phyloP scores from a whole-genome alignment of 2,888 invertebrate genomes.

The Caenorhabditis sp. region DNA sequence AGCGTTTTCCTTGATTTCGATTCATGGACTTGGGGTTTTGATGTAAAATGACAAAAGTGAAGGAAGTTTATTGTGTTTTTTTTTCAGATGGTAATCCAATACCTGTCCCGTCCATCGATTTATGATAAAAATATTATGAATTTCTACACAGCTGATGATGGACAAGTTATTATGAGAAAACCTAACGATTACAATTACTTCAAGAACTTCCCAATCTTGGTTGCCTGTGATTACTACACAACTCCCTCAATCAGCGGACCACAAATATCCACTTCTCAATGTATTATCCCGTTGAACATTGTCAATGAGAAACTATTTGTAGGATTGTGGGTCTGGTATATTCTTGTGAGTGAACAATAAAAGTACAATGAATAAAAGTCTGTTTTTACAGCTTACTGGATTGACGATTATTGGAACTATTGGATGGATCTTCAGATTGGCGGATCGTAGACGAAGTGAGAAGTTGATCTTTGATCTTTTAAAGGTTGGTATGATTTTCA shows the following conservation, averaged over 20 bases:
- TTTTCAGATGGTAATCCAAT: constrained; percentile 25
- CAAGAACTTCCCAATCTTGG: constrained; percentile 38
- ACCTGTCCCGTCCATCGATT: constrained; percentile 5
- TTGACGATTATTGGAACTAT: constrained; percentile 21
- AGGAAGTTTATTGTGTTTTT: neutral
- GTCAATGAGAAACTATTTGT: constrained; percentile 55
- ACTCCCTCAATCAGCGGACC: constrained; percentile 15
- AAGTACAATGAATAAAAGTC: neutral
- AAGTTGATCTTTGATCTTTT: neutral
- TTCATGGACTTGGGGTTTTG: constrained; percentile 33
- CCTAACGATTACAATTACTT: constrained; percentile 14
- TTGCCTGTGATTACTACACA: constrained; percentile 33
- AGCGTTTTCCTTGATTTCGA: constrained; percentile 28
- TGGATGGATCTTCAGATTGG: constrained; percentile 24
- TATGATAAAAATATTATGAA: neutral
- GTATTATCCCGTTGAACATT: constrained; percentile 51
- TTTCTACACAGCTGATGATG: neutral
- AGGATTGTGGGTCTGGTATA: constrained; percentile 48
- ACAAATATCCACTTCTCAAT: constrained; percentile 28
- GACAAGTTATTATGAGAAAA: neutral
- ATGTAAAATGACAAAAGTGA: constrained; percentile 6
- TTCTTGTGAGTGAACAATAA: constrained; percentile 12
- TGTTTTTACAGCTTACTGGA: constrained; percentile 21
- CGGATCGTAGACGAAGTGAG: neutral
- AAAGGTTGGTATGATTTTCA: neutral